Conservation (phyloP, 2,797 vertebrate genomes). For the Syncerus caffer region DNA sequence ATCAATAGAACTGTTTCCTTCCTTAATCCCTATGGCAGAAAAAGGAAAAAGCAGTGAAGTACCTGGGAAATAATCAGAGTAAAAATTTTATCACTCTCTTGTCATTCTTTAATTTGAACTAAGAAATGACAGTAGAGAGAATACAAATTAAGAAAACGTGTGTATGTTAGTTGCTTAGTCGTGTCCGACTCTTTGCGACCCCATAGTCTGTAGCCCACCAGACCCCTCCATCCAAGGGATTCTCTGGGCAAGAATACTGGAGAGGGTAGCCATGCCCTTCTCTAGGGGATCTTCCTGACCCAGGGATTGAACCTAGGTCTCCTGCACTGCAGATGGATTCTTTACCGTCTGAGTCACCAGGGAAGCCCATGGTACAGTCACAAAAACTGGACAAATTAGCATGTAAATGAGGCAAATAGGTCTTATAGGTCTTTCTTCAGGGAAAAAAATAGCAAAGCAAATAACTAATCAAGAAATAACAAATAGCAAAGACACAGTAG, state of each 20-base stretch:
- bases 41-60: neutral
- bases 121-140: neutral
- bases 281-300: neutral
- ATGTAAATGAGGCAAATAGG: neutral
- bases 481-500: neutral
- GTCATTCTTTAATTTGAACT: conserved; percentile 10
- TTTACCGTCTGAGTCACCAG: neutral
- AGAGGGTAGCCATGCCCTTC: neutral
- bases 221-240: neutral
- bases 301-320: neutral
- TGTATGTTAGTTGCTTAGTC: neutral
- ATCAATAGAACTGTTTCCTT: neutral
- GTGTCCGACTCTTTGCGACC: neutral
- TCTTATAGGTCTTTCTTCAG: neutral
- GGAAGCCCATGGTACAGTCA: neutral
- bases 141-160: neutral
- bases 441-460: neutral
- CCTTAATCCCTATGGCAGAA: neutral
- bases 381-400: neutral
- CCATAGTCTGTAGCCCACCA: neutral
- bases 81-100: neutral
- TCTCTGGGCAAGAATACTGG: neutral
- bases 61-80: neutral
- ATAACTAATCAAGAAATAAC: neutral
- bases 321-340: neutral